Evolutionary conservation across 1,140 invertebrate species (phyloP).

Genomic region (Eufriesea mexicana): DNA sequence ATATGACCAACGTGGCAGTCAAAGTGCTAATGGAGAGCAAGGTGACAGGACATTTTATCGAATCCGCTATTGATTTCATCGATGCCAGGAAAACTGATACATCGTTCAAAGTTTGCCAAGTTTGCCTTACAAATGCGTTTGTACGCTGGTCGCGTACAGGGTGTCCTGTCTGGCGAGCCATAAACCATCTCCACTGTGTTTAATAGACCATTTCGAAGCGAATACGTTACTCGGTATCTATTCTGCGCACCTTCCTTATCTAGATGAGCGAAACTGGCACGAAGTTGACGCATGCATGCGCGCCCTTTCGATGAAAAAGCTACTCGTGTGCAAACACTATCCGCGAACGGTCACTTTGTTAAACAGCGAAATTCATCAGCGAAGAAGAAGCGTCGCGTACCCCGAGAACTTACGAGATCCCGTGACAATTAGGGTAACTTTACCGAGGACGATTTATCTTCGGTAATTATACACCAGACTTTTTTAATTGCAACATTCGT

Average conservation of each 20-base stretch:
- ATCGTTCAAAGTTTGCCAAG: background rate
- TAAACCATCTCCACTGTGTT: background rate
- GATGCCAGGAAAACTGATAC: background rate
- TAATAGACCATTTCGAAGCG: background rate
- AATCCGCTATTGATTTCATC: slow-evolving; percentile 6
- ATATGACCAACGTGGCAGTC: too few species aligned
- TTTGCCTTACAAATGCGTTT: background rate
- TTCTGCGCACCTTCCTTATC: background rate
- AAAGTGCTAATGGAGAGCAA: slow-evolving; percentile 1
- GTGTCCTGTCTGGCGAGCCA: too few species aligned
- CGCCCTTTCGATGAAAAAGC: background rate
- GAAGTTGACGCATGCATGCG: background rate
- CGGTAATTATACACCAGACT: background rate
- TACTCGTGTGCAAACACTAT: too few species aligned
- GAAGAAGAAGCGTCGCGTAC: background rate
- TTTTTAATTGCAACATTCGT: slow-evolving; percentile 13
- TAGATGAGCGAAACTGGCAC: background rate
- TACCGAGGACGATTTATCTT: slow-evolving; percentile 11
- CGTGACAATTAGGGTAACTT: background rate
- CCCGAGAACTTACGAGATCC: background rate
- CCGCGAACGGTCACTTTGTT: background rate
- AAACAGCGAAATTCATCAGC: background rate
- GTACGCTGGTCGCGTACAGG: background rate
- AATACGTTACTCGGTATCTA: background rate
- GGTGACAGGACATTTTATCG: background rate